Percentiles rank a stretch among this genome's conserved stretches.
phyloP scores from a whole-genome alignment of 1,140 invertebrate species.

The Zaprionus davidi region DNA sequence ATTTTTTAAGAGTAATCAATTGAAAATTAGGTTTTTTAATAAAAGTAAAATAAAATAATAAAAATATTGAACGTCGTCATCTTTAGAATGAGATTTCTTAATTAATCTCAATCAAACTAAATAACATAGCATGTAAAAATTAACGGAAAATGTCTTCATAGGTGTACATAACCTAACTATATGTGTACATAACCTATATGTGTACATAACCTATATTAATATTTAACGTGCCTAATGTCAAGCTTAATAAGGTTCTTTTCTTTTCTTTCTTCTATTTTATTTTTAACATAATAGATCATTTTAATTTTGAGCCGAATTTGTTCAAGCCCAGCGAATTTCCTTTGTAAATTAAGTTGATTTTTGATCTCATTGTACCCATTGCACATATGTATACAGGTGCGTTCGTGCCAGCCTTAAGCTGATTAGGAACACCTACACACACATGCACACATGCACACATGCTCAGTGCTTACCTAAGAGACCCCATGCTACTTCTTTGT shows the following conservation, averaged over 20 bases:
- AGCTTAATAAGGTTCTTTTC: background rate
- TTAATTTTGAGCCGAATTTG: constrained; percentile 1
- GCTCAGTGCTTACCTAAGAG: background rate
- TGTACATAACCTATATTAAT: background rate
- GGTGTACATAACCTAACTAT: too few species aligned
- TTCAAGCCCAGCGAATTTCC: background rate
- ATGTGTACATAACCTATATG: background rate
- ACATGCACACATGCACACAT: background rate
- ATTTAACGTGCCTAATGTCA: background rate
- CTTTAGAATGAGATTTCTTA: too few species aligned
- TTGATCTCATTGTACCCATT: background rate
- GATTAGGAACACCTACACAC: background rate
- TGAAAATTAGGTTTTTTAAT: too few species aligned
- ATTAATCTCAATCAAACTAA: too few species aligned
- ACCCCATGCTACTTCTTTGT: background rate
- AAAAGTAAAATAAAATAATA: too few species aligned
- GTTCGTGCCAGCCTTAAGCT: background rate
- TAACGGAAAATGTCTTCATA: too few species aligned
- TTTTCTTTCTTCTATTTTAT: background rate
- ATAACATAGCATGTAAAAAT: too few species aligned
- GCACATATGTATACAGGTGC: background rate
- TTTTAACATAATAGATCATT: background rate
- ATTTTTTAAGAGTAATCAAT: too few species aligned
- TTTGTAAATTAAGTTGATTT: background rate
- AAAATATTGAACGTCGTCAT: too few species aligned